Evolutionary conservation across 2,797 vertebrate species (phyloP).

Genomic region (Mustela erminea): DNA sequence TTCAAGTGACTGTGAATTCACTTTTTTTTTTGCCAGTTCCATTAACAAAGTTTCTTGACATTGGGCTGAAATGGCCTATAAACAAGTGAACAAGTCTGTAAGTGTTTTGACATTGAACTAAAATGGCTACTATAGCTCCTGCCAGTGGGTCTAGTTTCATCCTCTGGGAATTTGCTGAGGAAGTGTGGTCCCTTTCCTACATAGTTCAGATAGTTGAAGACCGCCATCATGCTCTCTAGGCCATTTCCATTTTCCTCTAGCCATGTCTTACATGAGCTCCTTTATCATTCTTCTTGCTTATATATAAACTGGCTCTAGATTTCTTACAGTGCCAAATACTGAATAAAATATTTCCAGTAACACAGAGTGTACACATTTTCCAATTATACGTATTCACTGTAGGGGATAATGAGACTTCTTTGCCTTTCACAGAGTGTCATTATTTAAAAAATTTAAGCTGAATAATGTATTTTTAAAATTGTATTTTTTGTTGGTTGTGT

Average conservation of each 20-base stretch:
- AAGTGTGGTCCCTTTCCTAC: neutral
- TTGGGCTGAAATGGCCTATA: conserved; percentile 63
- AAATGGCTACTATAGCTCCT: conserved; percentile 31
- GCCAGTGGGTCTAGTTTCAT: neutral
- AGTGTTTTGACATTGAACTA: conserved; percentile 48
- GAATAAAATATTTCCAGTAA: conserved; percentile 58
- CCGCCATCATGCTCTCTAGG: neutral
- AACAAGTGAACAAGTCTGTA: conserved; percentile 28
- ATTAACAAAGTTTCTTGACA: conserved; percentile 51
- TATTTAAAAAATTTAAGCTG: neutral
- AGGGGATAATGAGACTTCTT: neutral
- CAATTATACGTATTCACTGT: neutral
- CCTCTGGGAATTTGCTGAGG: neutral
- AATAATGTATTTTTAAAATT: conserved; percentile 37
- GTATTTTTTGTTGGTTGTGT: conserved; percentile 7
- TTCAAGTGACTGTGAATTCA: conserved; percentile 39
- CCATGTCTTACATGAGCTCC: neutral
- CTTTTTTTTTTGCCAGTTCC: neutral
- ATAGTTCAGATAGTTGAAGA: conserved; percentile 27
- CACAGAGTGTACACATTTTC: neutral
- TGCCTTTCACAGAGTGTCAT: neutral
- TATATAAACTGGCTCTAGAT: neutral
- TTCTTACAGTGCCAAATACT: neutral
- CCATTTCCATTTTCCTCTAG: conserved; percentile 31
- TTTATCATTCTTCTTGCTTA: neutral